Conservation (phyloP, 2,888 invertebrate species). For the Folsomia manolachei region DNA sequence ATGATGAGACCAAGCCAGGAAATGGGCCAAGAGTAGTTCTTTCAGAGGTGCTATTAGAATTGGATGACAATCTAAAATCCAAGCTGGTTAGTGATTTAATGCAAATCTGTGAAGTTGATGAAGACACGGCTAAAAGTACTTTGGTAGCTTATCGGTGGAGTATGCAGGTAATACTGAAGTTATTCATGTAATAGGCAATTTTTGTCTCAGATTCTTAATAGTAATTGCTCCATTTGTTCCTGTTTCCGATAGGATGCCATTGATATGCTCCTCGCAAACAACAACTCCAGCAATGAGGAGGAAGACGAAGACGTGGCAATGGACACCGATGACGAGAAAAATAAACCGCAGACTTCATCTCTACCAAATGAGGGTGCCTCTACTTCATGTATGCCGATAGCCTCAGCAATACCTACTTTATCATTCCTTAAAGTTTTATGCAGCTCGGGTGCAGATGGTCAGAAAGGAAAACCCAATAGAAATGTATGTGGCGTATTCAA, state of each 20-base stretch:
- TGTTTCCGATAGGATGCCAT: constrained; percentile 28
- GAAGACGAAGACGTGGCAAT: constrained; percentile 5
- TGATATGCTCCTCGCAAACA: constrained; percentile 4
- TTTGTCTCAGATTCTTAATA: constrained; percentile 22
- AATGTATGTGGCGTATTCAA: no score
- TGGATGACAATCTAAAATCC: constrained; percentile 36
- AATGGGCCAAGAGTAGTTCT: constrained; percentile 10
- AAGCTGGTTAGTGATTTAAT: constrained; percentile 38
- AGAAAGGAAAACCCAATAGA: no score
- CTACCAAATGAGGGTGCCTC: constrained; percentile 20
- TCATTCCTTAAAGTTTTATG: background rate
- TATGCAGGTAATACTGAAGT: constrained; percentile 47
- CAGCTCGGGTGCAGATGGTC: constrained; percentile 26
- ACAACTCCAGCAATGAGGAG: constrained; percentile 7
- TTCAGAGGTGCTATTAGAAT: constrained; percentile 39
- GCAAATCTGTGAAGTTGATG: constrained; percentile 41
- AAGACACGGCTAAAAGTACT: constrained; percentile 29
- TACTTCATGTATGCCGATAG: background rate
- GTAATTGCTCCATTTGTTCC: constrained; percentile 42
- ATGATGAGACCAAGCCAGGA: background rate
- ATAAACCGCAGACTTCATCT: constrained; percentile 13
- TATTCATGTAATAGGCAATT: background rate
- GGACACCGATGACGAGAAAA: background rate
- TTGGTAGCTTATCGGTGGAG: constrained; percentile 45
- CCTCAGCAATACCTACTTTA: background rate